These are phyloP conservation scores for Acanthurus leucopareius DNA, from an alignment of 2,797 vertebrate genomes.

Conservation along the genomic window DNA sequence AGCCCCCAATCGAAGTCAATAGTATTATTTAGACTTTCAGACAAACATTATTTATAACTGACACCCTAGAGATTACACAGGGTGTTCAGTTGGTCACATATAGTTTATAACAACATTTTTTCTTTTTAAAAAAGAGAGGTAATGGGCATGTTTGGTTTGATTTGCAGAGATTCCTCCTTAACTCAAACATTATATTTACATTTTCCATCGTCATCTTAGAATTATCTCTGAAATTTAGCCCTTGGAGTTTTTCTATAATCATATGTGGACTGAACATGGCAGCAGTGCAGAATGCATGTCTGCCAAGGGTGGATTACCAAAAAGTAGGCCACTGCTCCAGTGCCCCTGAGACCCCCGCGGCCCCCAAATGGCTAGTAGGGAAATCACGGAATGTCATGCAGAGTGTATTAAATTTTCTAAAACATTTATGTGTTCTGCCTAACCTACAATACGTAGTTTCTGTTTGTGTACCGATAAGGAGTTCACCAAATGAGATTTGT, in stretches of 20 bases:
- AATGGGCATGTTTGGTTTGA: background rate
- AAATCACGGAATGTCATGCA: background rate
- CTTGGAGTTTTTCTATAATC: background rate
- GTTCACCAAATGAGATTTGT: slow-evolving; percentile 31
- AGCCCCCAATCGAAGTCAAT: background rate
- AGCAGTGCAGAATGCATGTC: background rate
- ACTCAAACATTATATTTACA: background rate
- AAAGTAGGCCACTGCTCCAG: background rate
- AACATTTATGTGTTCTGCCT: slow-evolving; percentile 21
- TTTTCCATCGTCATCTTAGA: slow-evolving; percentile 5
- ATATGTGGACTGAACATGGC: background rate
- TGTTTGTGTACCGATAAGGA: slow-evolving; percentile 44
- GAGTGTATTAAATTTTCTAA: background rate
- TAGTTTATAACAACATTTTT: background rate
- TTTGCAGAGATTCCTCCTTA: slow-evolving; percentile 17
- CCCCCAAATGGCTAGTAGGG: background rate
- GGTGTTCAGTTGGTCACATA: background rate
- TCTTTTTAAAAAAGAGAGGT: background rate
- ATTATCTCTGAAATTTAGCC: background rate
- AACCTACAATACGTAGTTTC: slow-evolving; percentile 7
- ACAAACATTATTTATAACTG: background rate
- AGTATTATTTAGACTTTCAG: slow-evolving; percentile 9
- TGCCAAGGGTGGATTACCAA: slow-evolving; percentile 4
- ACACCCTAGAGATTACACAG: background rate
- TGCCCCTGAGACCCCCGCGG: background rate